These are phyloP conservation scores for Lepidonotus clava DNA, from an alignment of 2,888 invertebrate genomes.

Conservation along the genomic window DNA sequence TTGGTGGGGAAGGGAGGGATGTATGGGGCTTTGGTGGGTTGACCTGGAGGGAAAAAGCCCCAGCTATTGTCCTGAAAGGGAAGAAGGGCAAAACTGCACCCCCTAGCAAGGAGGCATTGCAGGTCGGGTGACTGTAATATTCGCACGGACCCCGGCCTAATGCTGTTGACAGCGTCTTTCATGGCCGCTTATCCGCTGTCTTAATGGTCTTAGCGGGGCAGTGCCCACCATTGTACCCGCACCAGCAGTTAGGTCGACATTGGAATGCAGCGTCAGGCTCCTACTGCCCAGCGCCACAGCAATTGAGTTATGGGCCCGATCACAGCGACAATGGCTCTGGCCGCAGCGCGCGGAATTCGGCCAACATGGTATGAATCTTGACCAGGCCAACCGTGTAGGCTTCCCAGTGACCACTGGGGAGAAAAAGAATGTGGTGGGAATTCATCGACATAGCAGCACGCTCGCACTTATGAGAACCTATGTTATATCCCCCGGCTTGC, in stretches of 20 bases:
- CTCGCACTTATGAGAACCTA: background rate
- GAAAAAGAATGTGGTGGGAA: too few species aligned
- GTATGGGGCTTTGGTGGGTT: background rate
- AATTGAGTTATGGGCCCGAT: constrained; percentile 18
- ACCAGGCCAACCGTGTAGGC: too few species aligned
- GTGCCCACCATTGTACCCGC: background rate
- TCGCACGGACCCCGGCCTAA: background rate
- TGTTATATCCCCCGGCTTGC: background rate
- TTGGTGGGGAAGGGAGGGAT: background rate
- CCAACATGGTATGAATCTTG: too few species aligned
- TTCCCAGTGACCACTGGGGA: too few species aligned
- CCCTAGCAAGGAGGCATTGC: background rate
- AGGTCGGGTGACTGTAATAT: background rate
- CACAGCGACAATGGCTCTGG: background rate
- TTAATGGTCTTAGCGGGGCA: background rate
- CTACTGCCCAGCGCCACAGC: background rate
- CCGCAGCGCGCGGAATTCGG: background rate
- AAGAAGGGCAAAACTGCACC: background rate
- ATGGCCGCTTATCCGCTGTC: background rate
- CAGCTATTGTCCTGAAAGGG: background rate
- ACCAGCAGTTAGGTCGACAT: too few species aligned
- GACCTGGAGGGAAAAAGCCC: background rate
- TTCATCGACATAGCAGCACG: too few species aligned
- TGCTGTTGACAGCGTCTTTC: constrained; percentile 33
- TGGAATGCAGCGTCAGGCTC: background rate